Conservation (phyloP, 2,888 invertebrate genomes). For the Gisinianus flammeolus region DNA sequence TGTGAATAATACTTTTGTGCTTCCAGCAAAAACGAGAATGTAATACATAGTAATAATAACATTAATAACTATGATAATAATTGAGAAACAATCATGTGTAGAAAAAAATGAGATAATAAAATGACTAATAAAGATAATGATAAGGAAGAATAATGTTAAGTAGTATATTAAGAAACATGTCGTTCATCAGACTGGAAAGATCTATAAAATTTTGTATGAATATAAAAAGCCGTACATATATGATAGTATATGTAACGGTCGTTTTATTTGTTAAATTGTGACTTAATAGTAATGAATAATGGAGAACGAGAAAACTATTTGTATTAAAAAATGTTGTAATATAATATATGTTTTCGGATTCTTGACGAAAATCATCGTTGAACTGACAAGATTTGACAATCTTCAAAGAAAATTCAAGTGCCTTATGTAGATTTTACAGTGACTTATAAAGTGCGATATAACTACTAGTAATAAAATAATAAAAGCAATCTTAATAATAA, state of each 20-base stretch:
- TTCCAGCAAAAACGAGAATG: too few relatives aligned
- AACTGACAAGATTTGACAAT: slow-evolving; percentile 15
- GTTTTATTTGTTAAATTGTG: background rate
- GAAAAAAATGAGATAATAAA: background rate
- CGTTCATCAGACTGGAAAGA: background rate
- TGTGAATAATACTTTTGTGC: too few relatives aligned
- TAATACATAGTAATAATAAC: too few relatives aligned
- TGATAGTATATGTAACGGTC: background rate
- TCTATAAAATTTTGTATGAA: background rate
- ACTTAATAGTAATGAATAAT: background rate
- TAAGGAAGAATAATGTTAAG: too few relatives aligned
- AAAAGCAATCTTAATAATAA: background rate
- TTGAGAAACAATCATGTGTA: too few relatives aligned
- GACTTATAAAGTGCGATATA: background rate
- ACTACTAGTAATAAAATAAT: background rate
- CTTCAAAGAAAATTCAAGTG: slow-evolving; percentile 31
- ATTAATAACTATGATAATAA: too few relatives aligned
- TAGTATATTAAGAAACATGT: background rate
- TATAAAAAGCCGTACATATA: background rate
- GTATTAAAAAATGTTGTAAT: too few relatives aligned
- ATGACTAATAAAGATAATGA: background rate
- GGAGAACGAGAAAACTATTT: too few relatives aligned
- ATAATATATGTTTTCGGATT: background rate
- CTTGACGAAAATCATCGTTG: background rate
- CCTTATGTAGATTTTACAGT: slow-evolving; percentile 15